These are phyloP conservation scores for Circaetus cinerascens DNA, from an alignment of 2,113 vertebrate species.

Conservation along the genomic window DNA sequence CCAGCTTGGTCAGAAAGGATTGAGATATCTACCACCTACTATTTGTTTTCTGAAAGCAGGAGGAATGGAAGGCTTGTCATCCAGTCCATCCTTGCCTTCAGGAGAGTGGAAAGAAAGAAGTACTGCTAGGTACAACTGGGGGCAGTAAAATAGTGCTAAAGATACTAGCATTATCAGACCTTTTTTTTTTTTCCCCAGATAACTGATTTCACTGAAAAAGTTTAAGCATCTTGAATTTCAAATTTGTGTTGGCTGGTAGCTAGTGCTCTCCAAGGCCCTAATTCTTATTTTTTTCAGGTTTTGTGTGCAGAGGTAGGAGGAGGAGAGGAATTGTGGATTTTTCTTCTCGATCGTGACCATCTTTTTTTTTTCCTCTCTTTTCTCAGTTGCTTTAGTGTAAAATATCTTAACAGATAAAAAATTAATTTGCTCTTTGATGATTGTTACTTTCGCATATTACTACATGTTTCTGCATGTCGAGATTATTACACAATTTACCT, in stretches of 20 bases:
- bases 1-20: background rate
- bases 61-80: background rate
- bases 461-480: background rate
- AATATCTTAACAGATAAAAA: background rate
- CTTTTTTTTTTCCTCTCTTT: too few relatives aligned
- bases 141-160: background rate
- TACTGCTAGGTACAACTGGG: background rate
- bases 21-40: background rate
- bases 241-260: background rate
- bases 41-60: background rate
- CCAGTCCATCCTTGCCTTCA: background rate
- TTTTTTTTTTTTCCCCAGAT: fast-evolving
- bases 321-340: background rate
- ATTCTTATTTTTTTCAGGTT: background rate
- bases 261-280: background rate
- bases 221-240: background rate
- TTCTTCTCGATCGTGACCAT: background rate
- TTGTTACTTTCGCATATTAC: background rate
- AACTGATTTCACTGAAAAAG: background rate
- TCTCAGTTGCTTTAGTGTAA: background rate
- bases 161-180: background rate
- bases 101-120: background rate
- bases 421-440: background rate
- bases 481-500: background rate
- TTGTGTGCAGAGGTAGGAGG: background rate